These are phyloP conservation scores for Saxidomus purpurata DNA, from an alignment of 1,140 invertebrate species.

Conservation along the genomic window DNA sequence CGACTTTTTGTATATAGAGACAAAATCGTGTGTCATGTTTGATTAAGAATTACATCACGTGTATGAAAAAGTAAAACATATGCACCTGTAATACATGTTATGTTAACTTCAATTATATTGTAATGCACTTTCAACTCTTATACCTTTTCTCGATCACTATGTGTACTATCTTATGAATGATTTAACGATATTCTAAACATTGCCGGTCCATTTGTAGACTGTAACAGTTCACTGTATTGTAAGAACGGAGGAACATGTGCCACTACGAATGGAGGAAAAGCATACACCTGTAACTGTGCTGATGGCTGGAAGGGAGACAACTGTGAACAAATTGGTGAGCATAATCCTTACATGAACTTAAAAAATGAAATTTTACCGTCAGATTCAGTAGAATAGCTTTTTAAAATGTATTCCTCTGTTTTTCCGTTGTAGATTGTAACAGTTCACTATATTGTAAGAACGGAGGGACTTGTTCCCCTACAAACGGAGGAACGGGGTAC, in stretches of 20 bases:
- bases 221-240: neutral
- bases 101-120: too few relatives aligned
- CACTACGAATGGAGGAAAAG: neutral
- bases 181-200: too few relatives aligned
- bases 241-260: neutral
- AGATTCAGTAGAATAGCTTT: too few relatives aligned
- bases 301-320: constrained; percentile 21
- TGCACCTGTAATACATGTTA: too few relatives aligned
- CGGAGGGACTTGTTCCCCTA: constrained; percentile 5
- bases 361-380: neutral
- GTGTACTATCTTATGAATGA: too few relatives aligned
- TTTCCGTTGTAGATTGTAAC: neutral
- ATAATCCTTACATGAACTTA: neutral
- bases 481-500: neutral
- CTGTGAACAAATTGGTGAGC: constrained; percentile 22
- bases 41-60: too few relatives aligned
- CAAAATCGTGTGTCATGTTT: too few relatives aligned
- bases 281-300: neutral
- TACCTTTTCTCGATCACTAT: too few relatives aligned
- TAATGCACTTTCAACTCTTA: too few relatives aligned
- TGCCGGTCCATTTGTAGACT: neutral
- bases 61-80: too few relatives aligned
- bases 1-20: too few relatives aligned
- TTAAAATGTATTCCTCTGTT: too few relatives aligned
- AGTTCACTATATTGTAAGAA: constrained; percentile 16